A percentile compares a stretch with the other conserved stretches of the same genome.
Evolutionary conservation across 30 jellyfish, hydroid and myxozoan genomes (phyloP).

Genomic region (Catostylus mosaicus): DNA sequence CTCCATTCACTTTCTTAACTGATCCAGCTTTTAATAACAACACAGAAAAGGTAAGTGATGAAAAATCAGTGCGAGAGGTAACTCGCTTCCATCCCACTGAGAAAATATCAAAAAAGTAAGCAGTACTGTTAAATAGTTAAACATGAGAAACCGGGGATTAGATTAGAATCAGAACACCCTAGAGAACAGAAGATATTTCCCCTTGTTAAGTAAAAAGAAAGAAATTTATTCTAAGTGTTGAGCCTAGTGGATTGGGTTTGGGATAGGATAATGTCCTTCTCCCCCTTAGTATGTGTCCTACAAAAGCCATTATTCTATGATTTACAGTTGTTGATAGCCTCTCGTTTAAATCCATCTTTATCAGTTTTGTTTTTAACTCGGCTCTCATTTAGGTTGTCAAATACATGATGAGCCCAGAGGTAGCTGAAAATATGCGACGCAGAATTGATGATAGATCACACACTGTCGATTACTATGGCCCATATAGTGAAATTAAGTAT

Average conservation of each 20-base stretch:
- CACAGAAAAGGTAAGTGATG: conserved; percentile 76
- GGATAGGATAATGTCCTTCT: too few relatives aligned
- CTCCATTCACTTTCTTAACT: conserved; percentile 93
- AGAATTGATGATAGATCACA: conserved; percentile 87
- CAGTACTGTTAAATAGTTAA: too few relatives aligned
- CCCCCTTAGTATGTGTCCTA: too few relatives aligned
- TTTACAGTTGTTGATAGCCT: background rate
- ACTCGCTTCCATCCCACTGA: background rate
- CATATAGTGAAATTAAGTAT: conserved; percentile 78
- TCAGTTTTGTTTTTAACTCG: background rate
- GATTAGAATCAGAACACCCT: too few relatives aligned
- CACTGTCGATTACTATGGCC: conserved; percentile 93
- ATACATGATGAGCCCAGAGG: conserved; percentile 89
- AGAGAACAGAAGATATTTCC: too few relatives aligned
- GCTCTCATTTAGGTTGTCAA: conserved; percentile 72
- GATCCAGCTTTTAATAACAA: conserved; percentile 91
- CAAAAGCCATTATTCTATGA: too few relatives aligned
- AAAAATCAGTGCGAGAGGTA: background rate
- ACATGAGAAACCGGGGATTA: too few relatives aligned
- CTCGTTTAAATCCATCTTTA: background rate
- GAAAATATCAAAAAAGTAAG: too few relatives aligned
- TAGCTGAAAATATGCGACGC: conserved; percentile 77
- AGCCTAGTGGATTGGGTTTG: too few relatives aligned
- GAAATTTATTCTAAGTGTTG: too few relatives aligned
- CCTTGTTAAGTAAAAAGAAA: too few relatives aligned